Evolutionary conservation across 92 coral and sea anemone species (phyloP), one percentile per base, ranked within the genome.

Genomic region (Phenganax subtilis): DNA sequence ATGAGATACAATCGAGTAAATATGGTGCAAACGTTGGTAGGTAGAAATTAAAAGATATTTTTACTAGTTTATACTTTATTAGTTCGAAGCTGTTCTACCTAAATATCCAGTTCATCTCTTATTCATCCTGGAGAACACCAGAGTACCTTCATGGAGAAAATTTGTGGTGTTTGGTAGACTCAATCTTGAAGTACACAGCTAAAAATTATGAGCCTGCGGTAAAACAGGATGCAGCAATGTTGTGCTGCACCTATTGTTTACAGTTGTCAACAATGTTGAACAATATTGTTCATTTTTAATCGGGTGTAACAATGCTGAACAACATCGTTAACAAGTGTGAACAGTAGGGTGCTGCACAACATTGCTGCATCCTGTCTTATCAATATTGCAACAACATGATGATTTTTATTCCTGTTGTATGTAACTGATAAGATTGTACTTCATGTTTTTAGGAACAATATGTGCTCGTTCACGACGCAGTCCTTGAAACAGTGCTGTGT

Each of bases 21-120:
- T 15, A 93, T 93, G 98, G 93, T 93, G 53, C 98, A 93, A 76
- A 93, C 98, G 55, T 89, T 91, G 92, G 98, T 91, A 86, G 27
- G 87, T 82, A 16, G 9, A 30, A 16, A 63, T 60, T 2, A 10
- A 20, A 77, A 17, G 17, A 28, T 8, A 60, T 12, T 28, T 12
- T n/a, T 28, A 11, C 63, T 8, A 11, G 6, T 55, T 29, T 15
- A 0, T 10, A 3, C 47, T 37, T 20, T 20, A 5, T 37, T 37
- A 37, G 47, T 37, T 37, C 47, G 2, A 37, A 37, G 47, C 47
- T 37, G 47, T 37, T 37, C 47, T 37, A 37, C 47, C 47, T 37
- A 37, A 37, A 37, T 2, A 37, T 37, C 47, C 16, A 59, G 27
- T 14, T 59, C 1, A 7, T 59, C 16, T 1, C 16, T 59, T 59